These are phyloP conservation scores for Kryptolebias marmoratus DNA, from an alignment of 2,113 vertebrate species.

Conservation along the genomic window DNA sequence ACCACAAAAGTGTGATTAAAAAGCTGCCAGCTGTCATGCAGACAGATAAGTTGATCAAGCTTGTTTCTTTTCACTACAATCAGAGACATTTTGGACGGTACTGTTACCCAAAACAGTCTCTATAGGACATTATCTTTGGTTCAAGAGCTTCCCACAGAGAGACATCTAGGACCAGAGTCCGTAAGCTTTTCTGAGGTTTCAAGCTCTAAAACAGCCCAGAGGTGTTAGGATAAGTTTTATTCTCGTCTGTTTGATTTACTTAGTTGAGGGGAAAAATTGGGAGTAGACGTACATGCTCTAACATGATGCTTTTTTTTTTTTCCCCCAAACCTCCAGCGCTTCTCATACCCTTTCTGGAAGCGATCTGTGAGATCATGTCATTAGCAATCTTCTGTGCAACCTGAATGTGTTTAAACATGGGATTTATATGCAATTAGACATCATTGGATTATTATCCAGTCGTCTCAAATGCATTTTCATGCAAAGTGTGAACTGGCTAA, in stretches of 20 bases:
- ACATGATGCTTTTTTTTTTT: background rate
- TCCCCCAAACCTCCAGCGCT: slow-evolving; percentile 23
- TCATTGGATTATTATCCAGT: slow-evolving; percentile 27
- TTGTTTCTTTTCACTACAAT: background rate
- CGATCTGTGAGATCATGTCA: background rate
- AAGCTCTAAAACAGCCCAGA: background rate
- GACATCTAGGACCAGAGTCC: background rate
- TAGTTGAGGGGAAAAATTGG: background rate
- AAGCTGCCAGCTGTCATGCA: background rate
- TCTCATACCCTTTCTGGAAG: slow-evolving; percentile 4
- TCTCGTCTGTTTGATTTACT: background rate
- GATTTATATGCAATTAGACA: slow-evolving; percentile 40
- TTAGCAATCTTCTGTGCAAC: background rate
- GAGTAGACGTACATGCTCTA: background rate
- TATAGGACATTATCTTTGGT: background rate
- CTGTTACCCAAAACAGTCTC: no score
- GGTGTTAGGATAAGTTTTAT: background rate
- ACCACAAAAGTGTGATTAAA: background rate
- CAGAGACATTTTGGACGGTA: no score
- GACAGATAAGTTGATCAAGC: background rate
- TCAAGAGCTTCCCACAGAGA: background rate
- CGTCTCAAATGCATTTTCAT: slow-evolving; percentile 31
- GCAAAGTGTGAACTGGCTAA: slow-evolving; percentile 46
- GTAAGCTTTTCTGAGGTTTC: background rate
- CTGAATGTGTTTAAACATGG: slow-evolving; percentile 34